phyloP scores from a whole-genome alignment of 2,113 vertebrate species.

The Sakesphorus luctuosus region DNA sequence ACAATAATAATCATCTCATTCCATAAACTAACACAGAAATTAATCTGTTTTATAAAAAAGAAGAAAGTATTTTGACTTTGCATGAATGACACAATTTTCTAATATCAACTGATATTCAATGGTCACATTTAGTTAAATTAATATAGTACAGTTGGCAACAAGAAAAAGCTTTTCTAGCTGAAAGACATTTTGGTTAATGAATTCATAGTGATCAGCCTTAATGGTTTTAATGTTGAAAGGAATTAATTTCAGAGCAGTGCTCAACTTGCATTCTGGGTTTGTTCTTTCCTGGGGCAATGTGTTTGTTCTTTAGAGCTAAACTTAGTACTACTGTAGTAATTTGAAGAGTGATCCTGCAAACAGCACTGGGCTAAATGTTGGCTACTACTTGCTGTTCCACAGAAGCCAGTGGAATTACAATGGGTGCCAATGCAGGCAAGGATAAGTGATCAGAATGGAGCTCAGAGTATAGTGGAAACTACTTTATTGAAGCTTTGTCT shows the following conservation, averaged over 20 bases:
- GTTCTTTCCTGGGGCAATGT: background rate
- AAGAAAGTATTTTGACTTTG: background rate
- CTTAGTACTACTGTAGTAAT: background rate
- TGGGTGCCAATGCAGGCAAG: background rate
- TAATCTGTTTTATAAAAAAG: background rate
- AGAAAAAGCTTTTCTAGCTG: background rate
- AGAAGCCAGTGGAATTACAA: background rate
- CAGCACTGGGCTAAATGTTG: background rate
- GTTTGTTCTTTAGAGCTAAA: background rate
- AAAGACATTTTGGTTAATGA: background rate
- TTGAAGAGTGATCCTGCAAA: background rate
- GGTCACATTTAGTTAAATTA: background rate
- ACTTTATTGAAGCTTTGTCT: background rate
- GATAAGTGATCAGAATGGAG: background rate
- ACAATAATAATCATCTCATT: background rate
- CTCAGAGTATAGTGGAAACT: background rate
- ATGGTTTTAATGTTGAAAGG: background rate
- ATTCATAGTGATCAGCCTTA: background rate
- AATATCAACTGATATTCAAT: conserved; percentile 18
- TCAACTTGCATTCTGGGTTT: background rate
- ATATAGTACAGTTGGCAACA: background rate
- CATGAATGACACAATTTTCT: background rate
- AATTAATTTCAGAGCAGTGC: background rate
- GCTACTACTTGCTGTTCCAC: background rate
- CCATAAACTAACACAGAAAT: background rate